Percentiles rank a stretch among this genome's conserved stretches.
These are phyloP conservation scores for Proterorhinus semilunaris DNA, from an alignment of 2,113 vertebrate genomes.

Conservation along the genomic window DNA sequence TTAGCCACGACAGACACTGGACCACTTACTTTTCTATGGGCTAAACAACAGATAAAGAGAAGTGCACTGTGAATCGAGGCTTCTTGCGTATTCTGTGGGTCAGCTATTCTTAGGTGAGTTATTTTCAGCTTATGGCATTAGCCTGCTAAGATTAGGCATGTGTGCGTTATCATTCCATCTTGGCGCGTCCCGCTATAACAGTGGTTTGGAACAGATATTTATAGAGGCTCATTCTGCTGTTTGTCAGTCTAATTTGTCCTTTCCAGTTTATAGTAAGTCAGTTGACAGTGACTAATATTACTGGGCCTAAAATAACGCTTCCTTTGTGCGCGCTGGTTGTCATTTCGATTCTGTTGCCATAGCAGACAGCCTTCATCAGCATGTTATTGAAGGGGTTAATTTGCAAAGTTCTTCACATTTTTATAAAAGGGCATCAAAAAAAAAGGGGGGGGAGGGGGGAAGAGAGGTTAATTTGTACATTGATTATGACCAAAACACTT, in stretches of 20 bases:
- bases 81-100: conserved; percentile 92
- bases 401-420: conserved; percentile 40
- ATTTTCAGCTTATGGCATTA: conserved; percentile 97
- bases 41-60: conserved; percentile 66
- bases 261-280: conserved; percentile 62
- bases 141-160: conserved; percentile 97
- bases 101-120: conserved; percentile 98
- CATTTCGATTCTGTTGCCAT: conserved; percentile 18
- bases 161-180: conserved; percentile 97
- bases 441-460: too few relatives aligned
- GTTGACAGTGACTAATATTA: conserved; percentile 46
- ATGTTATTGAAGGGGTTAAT: conserved; percentile 12
- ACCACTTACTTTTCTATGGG: conserved; percentile 31
- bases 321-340: conserved; percentile 19
- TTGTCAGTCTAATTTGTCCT: conserved; percentile 86
- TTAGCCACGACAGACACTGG: conserved; percentile 25
- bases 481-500: conserved; percentile 8
- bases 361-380: conserved; percentile 3
- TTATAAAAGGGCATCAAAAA: neutral
- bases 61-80: conserved; percentile 68
- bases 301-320: conserved; percentile 22
- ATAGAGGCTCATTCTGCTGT: conserved; percentile 86
- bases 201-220: conserved; percentile 91
- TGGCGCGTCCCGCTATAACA: conserved; percentile 92
- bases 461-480: too few relatives aligned